phyloP scores from a whole-genome alignment of 2,113 vertebrate genomes.

The Etheostoma spectabile region DNA sequence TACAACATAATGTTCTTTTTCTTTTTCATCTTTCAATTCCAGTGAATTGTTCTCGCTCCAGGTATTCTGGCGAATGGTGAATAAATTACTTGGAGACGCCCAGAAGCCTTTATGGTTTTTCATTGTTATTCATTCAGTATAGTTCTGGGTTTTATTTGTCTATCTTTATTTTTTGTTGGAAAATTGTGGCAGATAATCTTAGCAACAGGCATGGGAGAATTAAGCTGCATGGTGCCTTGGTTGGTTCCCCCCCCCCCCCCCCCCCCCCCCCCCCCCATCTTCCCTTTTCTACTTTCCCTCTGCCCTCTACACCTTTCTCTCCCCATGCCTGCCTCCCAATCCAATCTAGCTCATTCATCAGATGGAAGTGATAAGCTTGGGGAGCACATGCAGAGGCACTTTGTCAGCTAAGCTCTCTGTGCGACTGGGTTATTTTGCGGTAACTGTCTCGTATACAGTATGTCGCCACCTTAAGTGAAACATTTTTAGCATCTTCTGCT shows the following conservation, averaged over 20 bases:
- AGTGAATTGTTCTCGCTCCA: slow-evolving; percentile 74
- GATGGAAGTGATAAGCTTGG: slow-evolving; percentile 86
- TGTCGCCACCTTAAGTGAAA: slow-evolving; percentile 18
- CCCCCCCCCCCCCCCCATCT: not conserved
- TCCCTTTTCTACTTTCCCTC: slow-evolving; percentile 37
- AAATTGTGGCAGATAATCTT: slow-evolving; percentile 74
- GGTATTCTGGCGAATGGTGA: slow-evolving; percentile 76
- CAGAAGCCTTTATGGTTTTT: slow-evolving; percentile 71
- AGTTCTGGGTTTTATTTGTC: slow-evolving; percentile 76
- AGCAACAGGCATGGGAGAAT: slow-evolving; percentile 65
- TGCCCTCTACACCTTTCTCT: slow-evolving; percentile 39
- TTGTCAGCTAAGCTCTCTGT: slow-evolving; percentile 75
- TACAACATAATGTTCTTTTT: slow-evolving; percentile 69
- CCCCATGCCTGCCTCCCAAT: slow-evolving; percentile 82
- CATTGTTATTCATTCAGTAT: slow-evolving; percentile 75
- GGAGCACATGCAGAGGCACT: slow-evolving; percentile 80
- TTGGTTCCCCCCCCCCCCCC: not conserved
- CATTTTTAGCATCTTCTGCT: not conserved
- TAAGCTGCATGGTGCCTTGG: slow-evolving; percentile 65
- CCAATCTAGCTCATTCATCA: slow-evolving; percentile 85
- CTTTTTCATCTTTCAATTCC: slow-evolving; percentile 73
- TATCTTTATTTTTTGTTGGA: slow-evolving; percentile 70
- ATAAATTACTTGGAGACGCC: slow-evolving; percentile 75
- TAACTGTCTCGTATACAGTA: slow-evolving; percentile 37
- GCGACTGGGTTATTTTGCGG: slow-evolving; percentile 53